Evolutionary conservation across 2,888 invertebrate species (phyloP).

Genomic region (Yponomeuta cagnagella): DNA sequence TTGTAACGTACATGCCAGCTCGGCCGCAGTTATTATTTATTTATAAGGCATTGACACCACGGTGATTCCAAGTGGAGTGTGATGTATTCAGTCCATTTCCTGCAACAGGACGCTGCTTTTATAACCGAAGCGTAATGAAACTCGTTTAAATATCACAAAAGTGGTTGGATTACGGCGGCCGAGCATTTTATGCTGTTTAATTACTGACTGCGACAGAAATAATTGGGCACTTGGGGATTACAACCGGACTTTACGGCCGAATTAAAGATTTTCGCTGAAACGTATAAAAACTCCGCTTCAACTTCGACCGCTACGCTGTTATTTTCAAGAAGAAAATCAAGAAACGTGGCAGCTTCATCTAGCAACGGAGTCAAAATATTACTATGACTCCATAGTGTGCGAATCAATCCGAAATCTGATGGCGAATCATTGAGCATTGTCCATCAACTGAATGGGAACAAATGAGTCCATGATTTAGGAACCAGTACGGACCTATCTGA

Average conservation of each 20-base stretch:
- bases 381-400: neutral
- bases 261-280: slow-evolving; percentile 31
- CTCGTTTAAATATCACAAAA: slow-evolving; percentile 73
- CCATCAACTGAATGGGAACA: slow-evolving; percentile 60
- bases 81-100: slow-evolving; percentile 70
- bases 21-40: slow-evolving; percentile 34
- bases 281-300: slow-evolving; percentile 19
- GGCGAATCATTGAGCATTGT: slow-evolving; percentile 49
- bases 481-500: slow-evolving; percentile 35
- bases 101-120: slow-evolving; percentile 63
- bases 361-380: neutral
- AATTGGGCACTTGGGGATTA: slow-evolving; percentile 69
- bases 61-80: slow-evolving; percentile 62
- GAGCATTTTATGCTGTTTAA: slow-evolving; percentile 70
- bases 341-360: neutral
- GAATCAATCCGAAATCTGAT: slow-evolving; percentile 23
- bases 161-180: slow-evolving; percentile 66
- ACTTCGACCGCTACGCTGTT: slow-evolving; percentile 14
- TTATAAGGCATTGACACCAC: slow-evolving; percentile 51
- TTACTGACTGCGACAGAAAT: slow-evolving; percentile 68
- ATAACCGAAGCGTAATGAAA: slow-evolving; percentile 71
- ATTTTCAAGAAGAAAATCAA: neutral
- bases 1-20: neutral
- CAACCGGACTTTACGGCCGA: slow-evolving; percentile 51
- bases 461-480: slow-evolving; percentile 63